A percentile compares a stretch with the other conserved stretches of the same genome.
These are phyloP conservation scores for Lasius fuliginosus DNA, from an alignment of 2,888 invertebrate species.

Conservation along the genomic window DNA sequence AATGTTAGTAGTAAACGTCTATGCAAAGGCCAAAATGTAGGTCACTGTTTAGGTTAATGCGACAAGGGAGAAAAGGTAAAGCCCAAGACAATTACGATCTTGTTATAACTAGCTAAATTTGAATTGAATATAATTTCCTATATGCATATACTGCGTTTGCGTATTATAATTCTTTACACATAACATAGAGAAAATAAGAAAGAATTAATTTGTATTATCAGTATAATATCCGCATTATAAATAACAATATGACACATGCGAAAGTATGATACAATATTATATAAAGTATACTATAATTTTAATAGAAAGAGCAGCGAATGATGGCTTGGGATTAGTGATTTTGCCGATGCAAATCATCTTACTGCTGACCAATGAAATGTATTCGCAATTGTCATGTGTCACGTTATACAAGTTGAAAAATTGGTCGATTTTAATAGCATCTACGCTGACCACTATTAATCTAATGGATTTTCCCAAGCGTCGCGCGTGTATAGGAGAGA, in stretches of 20 bases:
- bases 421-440: slow-evolving; percentile 59
- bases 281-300: slow-evolving; percentile 2
- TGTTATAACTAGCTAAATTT: neutral
- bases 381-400: slow-evolving; percentile 64
- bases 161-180: neutral
- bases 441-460: slow-evolving; percentile 21
- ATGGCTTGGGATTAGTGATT: neutral
- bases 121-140: neutral
- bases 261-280: neutral
- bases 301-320: neutral
- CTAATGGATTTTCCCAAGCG: slow-evolving; percentile 9
- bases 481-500: neutral
- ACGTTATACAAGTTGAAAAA: slow-evolving; percentile 62
- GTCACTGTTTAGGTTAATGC: neutral
- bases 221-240: neutral
- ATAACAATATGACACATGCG: neutral
- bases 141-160: neutral
- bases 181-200: neutral
- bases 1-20: neutral
- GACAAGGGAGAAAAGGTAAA: neutral
- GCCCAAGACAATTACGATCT: neutral
- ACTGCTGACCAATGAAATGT: slow-evolving; percentile 48
- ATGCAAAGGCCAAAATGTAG: no score
- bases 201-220: neutral
- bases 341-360: neutral